These are phyloP conservation scores for Myrmecophaga tridactyla DNA, from an alignment of 2,113 vertebrate species.

Conservation along the genomic window DNA sequence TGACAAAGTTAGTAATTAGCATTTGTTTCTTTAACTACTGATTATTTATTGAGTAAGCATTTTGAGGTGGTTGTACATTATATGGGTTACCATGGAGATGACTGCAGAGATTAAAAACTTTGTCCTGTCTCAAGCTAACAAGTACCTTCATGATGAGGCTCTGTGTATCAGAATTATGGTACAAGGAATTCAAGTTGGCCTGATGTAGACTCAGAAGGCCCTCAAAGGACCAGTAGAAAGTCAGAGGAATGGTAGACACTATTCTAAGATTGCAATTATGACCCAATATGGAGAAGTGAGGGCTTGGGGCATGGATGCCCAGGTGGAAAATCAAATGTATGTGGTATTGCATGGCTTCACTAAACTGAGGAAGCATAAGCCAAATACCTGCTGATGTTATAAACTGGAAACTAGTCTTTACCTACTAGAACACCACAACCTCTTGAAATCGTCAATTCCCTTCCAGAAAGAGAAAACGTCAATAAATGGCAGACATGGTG, in stretches of 20 bases:
- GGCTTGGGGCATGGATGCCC: not conserved
- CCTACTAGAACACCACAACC: not conserved
- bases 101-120: not conserved
- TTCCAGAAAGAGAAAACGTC: not conserved
- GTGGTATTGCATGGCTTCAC: not conserved
- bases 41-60: not conserved
- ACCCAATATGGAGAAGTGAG: not conserved
- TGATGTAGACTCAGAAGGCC: not conserved
- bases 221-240: not conserved
- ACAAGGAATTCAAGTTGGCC: not conserved
- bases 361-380: not conserved
- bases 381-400: not conserved
- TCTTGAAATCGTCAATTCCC: not conserved
- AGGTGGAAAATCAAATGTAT: not conserved
- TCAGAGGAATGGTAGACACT: not conserved
- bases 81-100: not conserved
- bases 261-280: not conserved
- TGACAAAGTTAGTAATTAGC: not conserved
- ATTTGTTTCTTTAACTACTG: not conserved
- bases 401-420: conserved; percentile 10
- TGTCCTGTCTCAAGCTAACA: too few species aligned
- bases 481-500: not conserved
- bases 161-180: not conserved
- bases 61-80: not conserved
- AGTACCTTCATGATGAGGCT: not conserved